A percentile compares a stretch with the other conserved stretches of the same genome.
Evolutionary conservation across 2,888 invertebrate genomes (phyloP).

Genomic region (Philonicus albiceps): DNA sequence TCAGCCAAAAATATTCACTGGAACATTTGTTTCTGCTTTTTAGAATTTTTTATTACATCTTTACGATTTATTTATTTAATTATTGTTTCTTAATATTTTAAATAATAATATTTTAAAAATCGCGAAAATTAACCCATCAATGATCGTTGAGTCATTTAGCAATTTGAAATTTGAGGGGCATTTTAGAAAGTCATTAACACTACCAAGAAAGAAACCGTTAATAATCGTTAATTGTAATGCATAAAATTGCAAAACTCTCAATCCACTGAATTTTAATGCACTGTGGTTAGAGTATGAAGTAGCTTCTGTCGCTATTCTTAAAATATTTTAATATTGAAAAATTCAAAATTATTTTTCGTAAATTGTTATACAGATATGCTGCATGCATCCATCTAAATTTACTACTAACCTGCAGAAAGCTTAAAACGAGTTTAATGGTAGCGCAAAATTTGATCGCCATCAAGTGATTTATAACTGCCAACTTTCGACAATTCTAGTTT

Average conservation of each 20-base stretch:
- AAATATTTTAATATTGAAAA: background rate
- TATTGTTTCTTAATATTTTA: no score
- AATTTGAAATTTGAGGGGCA: background rate
- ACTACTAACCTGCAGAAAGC: background rate
- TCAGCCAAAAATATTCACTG: no score
- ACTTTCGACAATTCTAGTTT: background rate
- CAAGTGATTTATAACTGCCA: background rate
- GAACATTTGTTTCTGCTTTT: no score
- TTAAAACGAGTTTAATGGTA: background rate
- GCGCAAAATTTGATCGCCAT: background rate
- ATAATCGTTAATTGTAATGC: background rate
- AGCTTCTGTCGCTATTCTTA: background rate
- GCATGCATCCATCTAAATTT: background rate
- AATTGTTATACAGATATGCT: background rate
- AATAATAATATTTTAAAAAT: no score
- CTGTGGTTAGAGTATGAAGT: background rate
- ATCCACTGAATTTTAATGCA: background rate
- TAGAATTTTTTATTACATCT: no score
- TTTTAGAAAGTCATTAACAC: background rate
- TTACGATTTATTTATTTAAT: no score
- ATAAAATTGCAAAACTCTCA: background rate
- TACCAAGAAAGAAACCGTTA: background rate
- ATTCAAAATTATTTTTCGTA: background rate
- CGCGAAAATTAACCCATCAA: background rate
- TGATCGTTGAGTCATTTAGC: background rate